These are phyloP conservation scores for Potorous gilbertii DNA, from an alignment of 2,797 vertebrate species.

Conservation along the genomic window DNA sequence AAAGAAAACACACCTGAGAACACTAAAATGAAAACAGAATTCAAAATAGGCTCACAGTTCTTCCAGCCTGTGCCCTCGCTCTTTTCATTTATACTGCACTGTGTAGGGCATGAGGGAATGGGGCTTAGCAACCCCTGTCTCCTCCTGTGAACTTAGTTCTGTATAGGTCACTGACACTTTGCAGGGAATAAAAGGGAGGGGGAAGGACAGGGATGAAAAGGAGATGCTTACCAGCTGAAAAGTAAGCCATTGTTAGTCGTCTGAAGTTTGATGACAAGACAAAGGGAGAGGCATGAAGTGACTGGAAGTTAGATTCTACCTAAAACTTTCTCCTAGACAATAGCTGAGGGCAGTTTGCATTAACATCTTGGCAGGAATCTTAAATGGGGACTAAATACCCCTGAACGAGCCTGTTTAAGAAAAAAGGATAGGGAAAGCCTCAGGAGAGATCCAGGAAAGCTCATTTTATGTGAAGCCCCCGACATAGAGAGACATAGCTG, in stretches of 20 bases:
- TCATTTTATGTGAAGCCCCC: not conserved
- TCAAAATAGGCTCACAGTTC: not conserved
- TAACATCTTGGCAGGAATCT: not conserved
- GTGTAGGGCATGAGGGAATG: not conserved
- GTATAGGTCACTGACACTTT: not conserved
- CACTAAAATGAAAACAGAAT: not conserved
- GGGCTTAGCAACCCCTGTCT: not conserved
- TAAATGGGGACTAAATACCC: not conserved
- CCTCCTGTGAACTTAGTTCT: not conserved
- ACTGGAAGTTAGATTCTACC: not conserved
- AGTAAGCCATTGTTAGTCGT: not conserved
- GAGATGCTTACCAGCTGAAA: not conserved
- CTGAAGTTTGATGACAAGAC: not conserved
- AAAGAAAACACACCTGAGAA: constrained; percentile 51
- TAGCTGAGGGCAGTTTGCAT: not conserved
- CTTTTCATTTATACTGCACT: not conserved
- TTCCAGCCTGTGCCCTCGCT: constrained; percentile 12
- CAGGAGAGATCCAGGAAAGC: not conserved
- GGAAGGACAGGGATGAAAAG: not conserved
- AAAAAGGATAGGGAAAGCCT: not conserved
- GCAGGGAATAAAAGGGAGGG: not conserved
- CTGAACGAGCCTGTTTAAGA: not conserved
- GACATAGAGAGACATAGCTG: not conserved
- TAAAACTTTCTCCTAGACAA: not conserved
- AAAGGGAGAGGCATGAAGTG: not conserved